Base-by-base conservation (phyloP, 1,140 invertebrate species). In the Rhizoglyphus robini region DNA sequence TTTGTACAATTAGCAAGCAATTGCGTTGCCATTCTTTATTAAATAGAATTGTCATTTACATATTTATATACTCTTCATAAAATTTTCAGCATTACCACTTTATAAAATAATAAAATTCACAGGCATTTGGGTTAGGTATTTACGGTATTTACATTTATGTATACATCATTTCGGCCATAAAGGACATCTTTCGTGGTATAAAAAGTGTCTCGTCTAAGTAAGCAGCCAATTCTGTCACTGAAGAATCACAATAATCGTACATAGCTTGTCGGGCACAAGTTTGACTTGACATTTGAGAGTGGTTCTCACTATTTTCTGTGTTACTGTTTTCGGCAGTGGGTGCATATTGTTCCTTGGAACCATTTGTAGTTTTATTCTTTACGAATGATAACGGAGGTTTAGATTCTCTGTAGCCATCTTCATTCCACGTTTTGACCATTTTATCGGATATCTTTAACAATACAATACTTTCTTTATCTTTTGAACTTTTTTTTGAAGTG, bases 151-250 rank as follows among this genome's bases (percentile, higher is more conserved):
- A 34, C 31, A 48, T 48, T 60, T 68, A 94, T 79, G 88, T 92
- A 75, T 94, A 94, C 90, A 93, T 93, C 88, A 92, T 91, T 78
- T 93, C 89, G 62, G 90, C 90, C 90, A 93, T 93, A 58, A 86
- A 84, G 34, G 89, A 92, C 90, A 93, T 94, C 75, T 94, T 93
- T 77, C 90, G 90, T 68, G 90, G 90, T 79, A 94, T 91, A 81
- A 93, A 87, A 65, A 93, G 87, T 74, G 88, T 84, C 69, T 88
- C 87, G 76, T 94, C 90, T 75, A 93, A 90, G 76, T 94, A 94
- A 73, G 87, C 88, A 59, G 90, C 90, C 69, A 94, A 78, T 78
- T 93, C 90, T 72, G 90, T 87, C 70, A 92, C 91, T 47, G 86
- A 91, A 46, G 89, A 75, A 70, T 81, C 80, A 71, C 63, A 15